Base-by-base conservation (phyloP, 2,113 vertebrate genomes). In the Thinocorus orbignyianus region DNA sequence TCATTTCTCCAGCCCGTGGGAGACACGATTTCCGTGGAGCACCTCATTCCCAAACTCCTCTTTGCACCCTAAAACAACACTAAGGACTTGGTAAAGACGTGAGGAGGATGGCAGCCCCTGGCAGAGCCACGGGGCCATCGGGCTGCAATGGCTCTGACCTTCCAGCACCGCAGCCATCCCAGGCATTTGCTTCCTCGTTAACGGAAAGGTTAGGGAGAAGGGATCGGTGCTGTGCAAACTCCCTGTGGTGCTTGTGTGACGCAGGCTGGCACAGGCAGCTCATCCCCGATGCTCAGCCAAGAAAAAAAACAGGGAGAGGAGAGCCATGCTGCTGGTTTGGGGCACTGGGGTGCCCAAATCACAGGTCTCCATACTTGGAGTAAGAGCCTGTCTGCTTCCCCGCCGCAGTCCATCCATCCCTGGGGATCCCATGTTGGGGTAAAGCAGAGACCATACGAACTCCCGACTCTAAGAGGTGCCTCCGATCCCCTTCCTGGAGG, bases 271-370 rank as follows among this genome's bases (percentile, higher is more conserved):
- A 74, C 17, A 68, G 54, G 83, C 78, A 71, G 55, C 83, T 77
- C 5, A 0, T n/a, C 13, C 78, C 70, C 3, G 0, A 2, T 3
- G 70, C 86, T 54, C 4, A 71, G 62, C 35, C 0, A 0, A 26
- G 57, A 13, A 55, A 30, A 46, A n/a, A 58, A 72, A 22, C 51
- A 37, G 46, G 20, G 44, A 54, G 10, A 44, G 35, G 24, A 39
- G 64, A 78, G 30, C 55, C 42, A 58, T 2, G 2, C 15, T 57
- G 46, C 19, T 6, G 0, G 57, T 18, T 25, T 62, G 42, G 0
- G 0, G 65, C 16, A 48, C 30, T 12, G 49, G 31, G 25, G 52
- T 41, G 7, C 65, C 73, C 49, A 46, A n/a, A 71, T 16, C 55
- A 52, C 31, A 55, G 68, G n/a, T 58, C 11, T 22, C 26, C 37